A percentile compares a stretch with the other conserved stretches of the same genome.
Conservation (phyloP, 2,888 invertebrate genomes). For the Agrotis puta region DNA sequence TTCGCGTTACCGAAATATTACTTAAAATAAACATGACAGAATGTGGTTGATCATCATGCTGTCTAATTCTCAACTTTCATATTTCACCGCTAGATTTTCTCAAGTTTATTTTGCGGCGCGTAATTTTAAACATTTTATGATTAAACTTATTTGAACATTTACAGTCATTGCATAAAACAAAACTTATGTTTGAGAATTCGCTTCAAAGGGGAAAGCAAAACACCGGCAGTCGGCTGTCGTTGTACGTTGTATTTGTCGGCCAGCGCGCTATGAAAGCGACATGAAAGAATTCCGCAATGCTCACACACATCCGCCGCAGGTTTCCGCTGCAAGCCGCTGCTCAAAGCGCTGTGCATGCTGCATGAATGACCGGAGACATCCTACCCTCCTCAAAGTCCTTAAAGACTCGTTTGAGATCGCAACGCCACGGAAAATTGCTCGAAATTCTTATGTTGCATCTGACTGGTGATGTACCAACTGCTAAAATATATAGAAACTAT, state of each 20-base stretch:
- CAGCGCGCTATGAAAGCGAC: constrained; percentile 62
- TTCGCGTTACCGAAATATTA: constrained; percentile 2
- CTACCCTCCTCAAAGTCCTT: constrained; percentile 39
- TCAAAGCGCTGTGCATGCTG: constrained; percentile 68
- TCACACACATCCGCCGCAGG: constrained; percentile 59
- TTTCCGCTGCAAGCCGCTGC: constrained; percentile 62
- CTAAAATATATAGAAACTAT: not conserved
- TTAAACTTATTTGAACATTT: constrained; percentile 17
- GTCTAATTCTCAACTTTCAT: constrained; percentile 14
- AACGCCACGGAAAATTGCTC: constrained; percentile 15
- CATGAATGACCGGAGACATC: constrained; percentile 63
- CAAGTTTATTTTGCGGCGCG: constrained; percentile 9
- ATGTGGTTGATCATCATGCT: not conserved
- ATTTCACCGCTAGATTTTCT: not conserved
- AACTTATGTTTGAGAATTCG: constrained; percentile 53
- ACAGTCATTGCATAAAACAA: constrained; percentile 41
- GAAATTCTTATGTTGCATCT: constrained; percentile 19
- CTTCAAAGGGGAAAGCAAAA: constrained; percentile 61
- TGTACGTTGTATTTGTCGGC: constrained; percentile 57
- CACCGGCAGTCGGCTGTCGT: constrained; percentile 55
- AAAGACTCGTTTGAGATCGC: constrained; percentile 35
- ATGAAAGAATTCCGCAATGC: constrained; percentile 68
- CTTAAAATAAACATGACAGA: constrained; percentile 3
- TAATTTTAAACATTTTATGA: constrained; percentile 1
- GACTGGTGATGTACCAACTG: constrained; percentile 8